A percentile compares a stretch with the other conserved stretches of the same genome.
Evolutionary conservation across 1,140 invertebrate species (phyloP).

Genomic region (Lamellibrachia luymesi): DNA sequence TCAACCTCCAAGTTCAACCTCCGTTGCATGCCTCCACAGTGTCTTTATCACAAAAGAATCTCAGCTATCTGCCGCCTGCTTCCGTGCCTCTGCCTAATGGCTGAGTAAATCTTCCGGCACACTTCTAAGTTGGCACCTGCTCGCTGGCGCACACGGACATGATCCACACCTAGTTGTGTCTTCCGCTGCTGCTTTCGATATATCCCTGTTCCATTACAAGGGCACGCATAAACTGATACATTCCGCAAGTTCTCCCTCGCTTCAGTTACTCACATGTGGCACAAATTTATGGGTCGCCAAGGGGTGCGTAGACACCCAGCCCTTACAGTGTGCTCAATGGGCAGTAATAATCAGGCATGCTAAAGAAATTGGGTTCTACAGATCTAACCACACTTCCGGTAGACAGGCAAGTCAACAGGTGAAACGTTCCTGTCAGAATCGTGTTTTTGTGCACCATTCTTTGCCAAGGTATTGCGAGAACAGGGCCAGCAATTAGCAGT

Average conservation of each 20-base stretch:
- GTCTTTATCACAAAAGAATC: conserved; percentile 5
- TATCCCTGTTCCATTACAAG: background rate
- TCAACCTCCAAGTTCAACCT: background rate
- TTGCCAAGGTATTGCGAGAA: background rate
- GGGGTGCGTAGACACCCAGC: background rate
- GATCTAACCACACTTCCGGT: background rate
- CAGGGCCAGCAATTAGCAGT: background rate
- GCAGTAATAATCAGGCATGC: background rate
- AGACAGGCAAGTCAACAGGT: background rate
- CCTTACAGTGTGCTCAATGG: background rate
- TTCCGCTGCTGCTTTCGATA: background rate
- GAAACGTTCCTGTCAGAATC: background rate
- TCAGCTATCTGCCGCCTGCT: background rate
- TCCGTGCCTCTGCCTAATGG: background rate
- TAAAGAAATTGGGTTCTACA: background rate
- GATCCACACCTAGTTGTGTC: background rate
- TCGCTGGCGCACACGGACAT: background rate
- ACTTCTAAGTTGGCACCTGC: background rate
- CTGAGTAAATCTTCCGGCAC: background rate
- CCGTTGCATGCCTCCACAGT: background rate
- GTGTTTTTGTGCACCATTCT: background rate
- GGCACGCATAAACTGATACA: background rate
- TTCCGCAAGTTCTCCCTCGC: background rate
- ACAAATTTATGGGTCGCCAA: background rate
- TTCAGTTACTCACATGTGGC: background rate